A percentile compares a stretch with the other conserved stretches of the same genome.
phyloP scores from a whole-genome alignment of 2,797 vertebrate species.

The Simalia tracyae region DNA sequence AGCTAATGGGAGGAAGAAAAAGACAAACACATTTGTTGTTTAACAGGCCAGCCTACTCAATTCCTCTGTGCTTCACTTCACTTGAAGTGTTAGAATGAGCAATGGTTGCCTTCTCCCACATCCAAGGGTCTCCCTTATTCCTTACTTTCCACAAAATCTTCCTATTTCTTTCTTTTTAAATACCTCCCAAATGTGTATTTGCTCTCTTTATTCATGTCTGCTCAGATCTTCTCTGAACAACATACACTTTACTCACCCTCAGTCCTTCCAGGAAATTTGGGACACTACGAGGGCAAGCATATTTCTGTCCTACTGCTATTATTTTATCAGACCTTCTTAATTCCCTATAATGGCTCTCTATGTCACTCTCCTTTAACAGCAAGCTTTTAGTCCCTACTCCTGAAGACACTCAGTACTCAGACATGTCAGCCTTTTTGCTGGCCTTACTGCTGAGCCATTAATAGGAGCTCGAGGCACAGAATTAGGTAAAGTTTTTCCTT shows the following conservation, averaged over 20 bases:
- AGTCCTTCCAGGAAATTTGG: neutral
- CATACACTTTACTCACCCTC: neutral
- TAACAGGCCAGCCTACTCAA: neutral
- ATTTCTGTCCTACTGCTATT: neutral
- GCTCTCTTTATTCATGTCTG: neutral
- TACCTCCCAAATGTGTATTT: neutral
- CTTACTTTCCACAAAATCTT: neutral
- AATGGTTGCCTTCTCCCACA: neutral
- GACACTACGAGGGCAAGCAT: neutral
- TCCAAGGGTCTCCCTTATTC: neutral
- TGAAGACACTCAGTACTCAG: neutral
- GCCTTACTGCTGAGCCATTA: neutral
- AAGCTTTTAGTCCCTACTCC: neutral
- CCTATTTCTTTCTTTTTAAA: neutral
- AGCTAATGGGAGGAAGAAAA: neutral
- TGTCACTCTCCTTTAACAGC: neutral
- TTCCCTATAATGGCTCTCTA: neutral
- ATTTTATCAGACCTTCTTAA: neutral
- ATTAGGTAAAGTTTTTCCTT: neutral
- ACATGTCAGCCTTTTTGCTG: neutral
- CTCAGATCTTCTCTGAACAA: neutral
- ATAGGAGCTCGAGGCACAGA: neutral
- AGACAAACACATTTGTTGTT: neutral
- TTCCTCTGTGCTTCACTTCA: neutral
- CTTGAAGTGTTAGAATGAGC: neutral